These are phyloP conservation scores for Corythornis vintsioides DNA, from an alignment of 2,113 vertebrate genomes.

Conservation along the genomic window DNA sequence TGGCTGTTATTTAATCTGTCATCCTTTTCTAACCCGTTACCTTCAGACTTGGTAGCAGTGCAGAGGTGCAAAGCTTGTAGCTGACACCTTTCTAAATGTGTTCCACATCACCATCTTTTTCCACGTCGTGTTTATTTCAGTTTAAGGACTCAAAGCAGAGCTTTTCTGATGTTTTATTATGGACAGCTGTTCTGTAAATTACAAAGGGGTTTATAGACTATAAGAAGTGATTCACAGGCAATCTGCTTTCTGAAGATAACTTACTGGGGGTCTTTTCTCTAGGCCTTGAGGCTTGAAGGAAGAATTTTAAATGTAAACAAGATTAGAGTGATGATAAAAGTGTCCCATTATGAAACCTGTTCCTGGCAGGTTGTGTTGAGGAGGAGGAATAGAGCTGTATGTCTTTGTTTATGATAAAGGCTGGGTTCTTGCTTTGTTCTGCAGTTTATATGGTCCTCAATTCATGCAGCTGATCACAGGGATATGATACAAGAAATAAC, in stretches of 20 bases:
- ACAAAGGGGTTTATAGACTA: constrained; percentile 67
- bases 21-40: background rate
- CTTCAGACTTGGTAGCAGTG: constrained; percentile 6
- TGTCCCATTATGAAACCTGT: constrained; percentile 49
- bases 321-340: constrained; percentile 70
- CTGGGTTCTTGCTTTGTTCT: background rate
- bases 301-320: constrained; percentile 73
- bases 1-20: background rate
- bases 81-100: constrained; percentile 1
- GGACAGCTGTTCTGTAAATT: constrained; percentile 67
- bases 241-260: constrained; percentile 66
- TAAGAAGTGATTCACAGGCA: constrained; percentile 63
- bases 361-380: constrained; percentile 34
- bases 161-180: constrained; percentile 65
- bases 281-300: constrained; percentile 48
- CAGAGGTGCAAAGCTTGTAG: constrained; percentile 1
- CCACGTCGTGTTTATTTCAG: constrained; percentile 33
- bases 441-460: background rate
- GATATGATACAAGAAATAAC: background rate
- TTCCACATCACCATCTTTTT: background rate
- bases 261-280: constrained; percentile 50
- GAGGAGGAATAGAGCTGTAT: constrained; percentile 31
- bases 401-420: background rate
- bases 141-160: constrained; percentile 53
- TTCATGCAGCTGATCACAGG: background rate